Evolutionary conservation across 2,113 vertebrate species (phyloP).

Genomic region (Taxidea taxus): DNA sequence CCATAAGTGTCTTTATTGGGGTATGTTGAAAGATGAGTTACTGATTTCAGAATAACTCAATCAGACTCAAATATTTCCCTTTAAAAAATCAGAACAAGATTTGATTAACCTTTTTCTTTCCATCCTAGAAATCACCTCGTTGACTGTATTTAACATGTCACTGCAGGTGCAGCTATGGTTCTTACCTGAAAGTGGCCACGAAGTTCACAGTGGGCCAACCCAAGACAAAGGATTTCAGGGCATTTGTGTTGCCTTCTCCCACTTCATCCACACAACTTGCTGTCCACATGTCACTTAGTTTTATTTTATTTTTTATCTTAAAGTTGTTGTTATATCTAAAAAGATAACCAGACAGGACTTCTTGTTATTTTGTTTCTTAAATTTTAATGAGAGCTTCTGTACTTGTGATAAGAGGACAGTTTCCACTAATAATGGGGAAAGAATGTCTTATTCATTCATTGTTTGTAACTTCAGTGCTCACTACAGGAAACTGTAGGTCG

Average conservation of each 20-base stretch:
- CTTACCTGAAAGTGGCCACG: constrained; percentile 95
- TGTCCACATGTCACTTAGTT: constrained; percentile 92
- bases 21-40: neutral
- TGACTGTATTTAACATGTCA: neutral
- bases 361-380: constrained; percentile 34
- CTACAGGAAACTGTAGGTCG: neutral
- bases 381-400: neutral
- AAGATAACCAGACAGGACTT: constrained; percentile 16
- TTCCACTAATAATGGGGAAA: neutral
- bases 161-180: neutral
- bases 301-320: constrained; percentile 75
- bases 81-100: neutral
- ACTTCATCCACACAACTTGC: constrained; percentile 94
- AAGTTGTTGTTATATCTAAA: constrained; percentile 74
- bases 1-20: neutral
- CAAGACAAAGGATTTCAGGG: constrained; percentile 91
- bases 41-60: neutral
- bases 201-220: constrained; percentile 97
- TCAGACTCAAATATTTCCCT: neutral
- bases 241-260: constrained; percentile 90
- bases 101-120: neutral
- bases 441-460: neutral
- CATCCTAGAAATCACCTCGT: neutral
- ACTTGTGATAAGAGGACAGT: neutral
- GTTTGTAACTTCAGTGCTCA: neutral